phyloP scores from a whole-genome alignment of 64 coral and sea anemone genomes.

The Porites australiensis region DNA sequence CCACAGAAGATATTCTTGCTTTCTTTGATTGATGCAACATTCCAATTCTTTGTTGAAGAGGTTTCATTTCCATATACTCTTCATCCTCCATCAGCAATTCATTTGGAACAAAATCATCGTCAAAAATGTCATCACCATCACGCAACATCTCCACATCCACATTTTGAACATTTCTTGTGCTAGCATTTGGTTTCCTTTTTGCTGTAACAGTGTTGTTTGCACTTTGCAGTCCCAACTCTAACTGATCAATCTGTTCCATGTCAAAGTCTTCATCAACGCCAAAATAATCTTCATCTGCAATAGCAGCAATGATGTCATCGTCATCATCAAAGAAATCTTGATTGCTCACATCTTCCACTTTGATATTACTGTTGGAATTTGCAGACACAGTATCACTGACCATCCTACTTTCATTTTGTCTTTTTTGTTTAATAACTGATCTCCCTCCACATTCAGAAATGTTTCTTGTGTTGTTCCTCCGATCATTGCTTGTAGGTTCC shows the following conservation, averaged over 20 bases:
- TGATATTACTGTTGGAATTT: not conserved
- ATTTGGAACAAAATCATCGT: conserved; percentile 43
- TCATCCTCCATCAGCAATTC: not conserved
- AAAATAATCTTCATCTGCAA: conserved; percentile 54
- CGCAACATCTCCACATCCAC: conserved; percentile 6
- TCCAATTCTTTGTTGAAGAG: not conserved
- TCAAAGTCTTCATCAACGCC: conserved; percentile 49
- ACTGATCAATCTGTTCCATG: conserved; percentile 48
- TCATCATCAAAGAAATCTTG: conserved; percentile 44
- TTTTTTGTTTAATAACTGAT: not conserved
- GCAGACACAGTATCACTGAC: not conserved
- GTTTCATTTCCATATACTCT: conserved; percentile 42
- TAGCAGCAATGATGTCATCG: conserved; percentile 45
- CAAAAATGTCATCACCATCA: conserved; percentile 51
- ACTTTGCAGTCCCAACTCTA: conserved; percentile 36
- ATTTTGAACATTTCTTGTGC: not conserved
- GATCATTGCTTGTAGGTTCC: not conserved
- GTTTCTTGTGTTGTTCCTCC: not conserved
- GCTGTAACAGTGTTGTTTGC: not conserved
- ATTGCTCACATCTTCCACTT: not conserved
- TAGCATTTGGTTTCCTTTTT: not conserved
- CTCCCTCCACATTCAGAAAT: not conserved
- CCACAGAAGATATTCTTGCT: not conserved
- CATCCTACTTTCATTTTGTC: not conserved
- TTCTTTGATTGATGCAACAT: not conserved